Evolutionary conservation across 2,888 invertebrate genomes (phyloP), one percentile per base, ranked within the genome.

Genomic region (Lypha dubia): DNA sequence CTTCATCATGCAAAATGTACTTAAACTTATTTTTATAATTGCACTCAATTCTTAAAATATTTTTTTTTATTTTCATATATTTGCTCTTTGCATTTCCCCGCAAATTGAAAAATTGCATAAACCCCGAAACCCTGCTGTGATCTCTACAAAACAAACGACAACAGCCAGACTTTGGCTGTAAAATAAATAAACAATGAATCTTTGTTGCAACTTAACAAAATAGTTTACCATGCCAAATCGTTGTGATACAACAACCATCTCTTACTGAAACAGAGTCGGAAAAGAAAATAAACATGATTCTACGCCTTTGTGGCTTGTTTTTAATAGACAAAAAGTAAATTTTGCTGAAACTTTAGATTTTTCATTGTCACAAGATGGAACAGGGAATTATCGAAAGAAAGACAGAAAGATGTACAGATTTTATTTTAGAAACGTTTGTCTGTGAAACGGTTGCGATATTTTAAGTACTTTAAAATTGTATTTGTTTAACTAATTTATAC

Each of bases 141-240:
- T 58, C 9, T 74, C 38, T 46, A 24, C 28, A 74, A 74, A 74
- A 28, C 4, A 38, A 11, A 56, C 67, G 24, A 38, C 76, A 60
- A 70, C 58, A 76, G 60, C 46, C 81, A 68, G 81, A 68, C 73
- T 77, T 77, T 70, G 56, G 49, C 58, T 68, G 67, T 63, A 70
- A 65, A 74, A 79, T 63, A 81, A 84, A 84, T 84, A 84, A 84
- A 81, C 84, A 84, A 53, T 65, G 74, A 49, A 51, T 62, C 80
- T 67, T 67, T 76, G 76, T 84, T 80, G 80, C 63, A 73, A 51
- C 22, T 60, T 62, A 44, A 79, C 22, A 41, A 60, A 76, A 76
- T 62, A 60, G 38, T 76, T 76, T 38, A 51, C 76, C 76, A 77
- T 51, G 68, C 49, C 68, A 51, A 68, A 77, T 77, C 68, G 49